Base-by-base conservation (phyloP, 2,113 vertebrate genomes). In the Microcebus lehilahytsara region DNA sequence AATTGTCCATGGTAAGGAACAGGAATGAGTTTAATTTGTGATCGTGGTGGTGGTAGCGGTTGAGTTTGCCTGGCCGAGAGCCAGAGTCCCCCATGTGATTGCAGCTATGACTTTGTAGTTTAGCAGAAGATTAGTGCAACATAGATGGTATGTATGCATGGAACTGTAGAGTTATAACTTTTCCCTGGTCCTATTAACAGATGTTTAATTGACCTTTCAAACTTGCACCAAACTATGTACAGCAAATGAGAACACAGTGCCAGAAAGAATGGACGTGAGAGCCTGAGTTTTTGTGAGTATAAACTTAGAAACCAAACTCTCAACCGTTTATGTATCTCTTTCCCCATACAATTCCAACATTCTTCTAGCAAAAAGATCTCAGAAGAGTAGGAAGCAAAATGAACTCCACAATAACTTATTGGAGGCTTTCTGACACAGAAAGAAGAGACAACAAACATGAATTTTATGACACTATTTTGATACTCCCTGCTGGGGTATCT, bases 151-250 rank as follows among this genome's bases (percentile, higher is more conserved):
- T 49, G 9, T 37, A 46, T 34, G 34, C 32, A 32, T 27, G 27
- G 60, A 87, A 62, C 34, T 1, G 3, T 64, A 12, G 37, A 60
- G 20, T 81, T 92, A 23, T 40, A 51, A 53, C 34, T 89, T 79
- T 96, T 83, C 58, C 19, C 27, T 84, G 17, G 69, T 89, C 56
- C 34, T 88, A 58, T 72, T 34, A 92, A 17, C 93, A 95, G 93
- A 92, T 92, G 84, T 71, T 95, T 85, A 95, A 81, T 30, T 87
- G 80, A 62, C 49, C 66, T 46, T 88, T 93, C 53, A 83, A 79
- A 77, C 49, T 72, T 77, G 46, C 30, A 71, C 37, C 51, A 90
- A 89, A 92, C 58, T 89, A 34, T 49, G n/a, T 53, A 37, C 3
- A 49, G 40, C 64, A 87, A 93, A 89, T 75, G 17, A 97, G 32